phyloP scores from a whole-genome alignment of 2,888 invertebrate species.

The Caenorhabditis virilis region DNA sequence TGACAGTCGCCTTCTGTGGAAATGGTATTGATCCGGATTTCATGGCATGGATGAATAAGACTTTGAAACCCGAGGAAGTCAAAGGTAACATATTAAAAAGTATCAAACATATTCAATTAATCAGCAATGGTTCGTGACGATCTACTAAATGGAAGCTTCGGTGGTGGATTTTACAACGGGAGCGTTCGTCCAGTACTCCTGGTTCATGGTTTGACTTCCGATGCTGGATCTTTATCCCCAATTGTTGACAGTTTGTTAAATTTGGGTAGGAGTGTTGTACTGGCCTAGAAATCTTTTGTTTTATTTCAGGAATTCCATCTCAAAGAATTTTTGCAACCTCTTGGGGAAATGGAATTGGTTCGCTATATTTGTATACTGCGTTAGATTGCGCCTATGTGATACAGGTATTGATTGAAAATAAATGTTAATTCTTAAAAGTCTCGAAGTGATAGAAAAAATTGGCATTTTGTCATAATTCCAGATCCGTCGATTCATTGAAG shows the following conservation, averaged over 20 bases:
- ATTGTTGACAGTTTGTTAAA: background rate
- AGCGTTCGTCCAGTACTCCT: background rate
- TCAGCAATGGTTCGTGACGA: constrained; percentile 1
- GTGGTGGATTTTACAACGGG: constrained; percentile 2
- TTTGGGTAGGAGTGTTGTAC: background rate
- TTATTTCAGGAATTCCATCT: background rate
- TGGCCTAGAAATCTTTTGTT: background rate
- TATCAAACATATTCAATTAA: too few relatives aligned
- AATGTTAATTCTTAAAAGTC: too few relatives aligned
- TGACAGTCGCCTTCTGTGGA: too few relatives aligned
- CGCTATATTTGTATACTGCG: background rate
- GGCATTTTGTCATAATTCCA: background rate
- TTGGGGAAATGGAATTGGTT: constrained; percentile 3
- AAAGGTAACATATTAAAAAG: too few relatives aligned
- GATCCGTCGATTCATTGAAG: constrained; percentile 1
- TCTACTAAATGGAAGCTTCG: constrained; percentile 1
- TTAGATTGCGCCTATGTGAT: constrained; percentile 1
- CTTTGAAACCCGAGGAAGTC: too few relatives aligned
- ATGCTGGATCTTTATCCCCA: background rate
- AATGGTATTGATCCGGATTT: too few relatives aligned
- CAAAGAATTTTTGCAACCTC: constrained; percentile 6
- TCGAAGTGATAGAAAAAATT: background rate
- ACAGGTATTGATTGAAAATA: background rate
- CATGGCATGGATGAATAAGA: too few relatives aligned
- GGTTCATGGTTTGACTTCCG: constrained; percentile 3